Evolutionary conservation across 2,888 invertebrate species (phyloP).

Genomic region (Brenthis hecate): DNA sequence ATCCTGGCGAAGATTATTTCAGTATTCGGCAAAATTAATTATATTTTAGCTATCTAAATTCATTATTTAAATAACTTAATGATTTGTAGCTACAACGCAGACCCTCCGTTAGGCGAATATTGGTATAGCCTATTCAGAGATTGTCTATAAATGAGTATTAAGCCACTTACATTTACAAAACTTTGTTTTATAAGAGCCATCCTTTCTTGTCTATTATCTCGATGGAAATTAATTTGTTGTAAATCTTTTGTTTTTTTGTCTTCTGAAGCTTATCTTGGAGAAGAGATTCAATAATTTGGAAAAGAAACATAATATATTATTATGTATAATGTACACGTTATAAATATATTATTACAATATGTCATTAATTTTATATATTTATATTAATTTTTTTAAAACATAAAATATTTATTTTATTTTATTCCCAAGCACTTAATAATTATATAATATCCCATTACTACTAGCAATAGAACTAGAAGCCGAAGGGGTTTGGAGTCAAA

Average conservation of each 20-base stretch:
- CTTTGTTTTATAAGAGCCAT: neutral
- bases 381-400: no score
- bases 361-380: no score
- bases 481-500: no score
- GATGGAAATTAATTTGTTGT: neutral
- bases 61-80: slow-evolving; percentile 43
- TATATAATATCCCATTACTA: no score
- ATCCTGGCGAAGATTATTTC: slow-evolving; percentile 5
- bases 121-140: slow-evolving; percentile 11
- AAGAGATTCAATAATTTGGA: no score
- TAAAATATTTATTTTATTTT: no score
- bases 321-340: no score
- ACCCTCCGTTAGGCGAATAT: slow-evolving; percentile 56
- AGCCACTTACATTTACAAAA: neutral
- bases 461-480: no score
- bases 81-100: slow-evolving; percentile 70
- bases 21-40: slow-evolving; percentile 17
- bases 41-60: slow-evolving; percentile 8
- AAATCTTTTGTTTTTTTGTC: neutral
- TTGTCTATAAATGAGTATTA: neutral
- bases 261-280: no score
- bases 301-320: no score
- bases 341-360: no score
- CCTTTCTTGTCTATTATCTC: neutral
- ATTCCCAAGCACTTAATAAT: no score